phyloP scores from a whole-genome alignment of 2,113 vertebrate species.

The Orientallactaga bullata region DNA sequence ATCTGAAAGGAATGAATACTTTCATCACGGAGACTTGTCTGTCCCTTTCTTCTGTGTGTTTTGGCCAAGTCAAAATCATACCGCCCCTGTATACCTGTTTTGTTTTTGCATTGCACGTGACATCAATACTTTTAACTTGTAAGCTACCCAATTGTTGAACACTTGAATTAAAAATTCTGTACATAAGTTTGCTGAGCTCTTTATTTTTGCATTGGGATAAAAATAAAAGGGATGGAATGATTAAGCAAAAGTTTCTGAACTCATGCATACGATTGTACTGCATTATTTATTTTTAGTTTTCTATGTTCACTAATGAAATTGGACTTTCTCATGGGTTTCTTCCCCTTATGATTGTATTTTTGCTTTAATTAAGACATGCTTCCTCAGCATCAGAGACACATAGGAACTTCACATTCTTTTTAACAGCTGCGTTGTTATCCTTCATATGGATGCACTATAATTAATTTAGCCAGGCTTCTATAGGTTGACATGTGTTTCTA shows the following conservation, averaged over 20 bases:
- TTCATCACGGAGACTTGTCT: not conserved
- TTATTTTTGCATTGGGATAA: slow-evolving; percentile 7
- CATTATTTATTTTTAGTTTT: slow-evolving; percentile 37
- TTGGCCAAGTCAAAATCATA: not conserved
- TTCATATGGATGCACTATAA: not conserved
- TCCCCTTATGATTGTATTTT: slow-evolving; percentile 35
- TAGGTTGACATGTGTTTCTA: slow-evolving; percentile 27
- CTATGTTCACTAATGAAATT: not conserved
- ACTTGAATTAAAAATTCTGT: not conserved
- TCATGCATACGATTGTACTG: not conserved
- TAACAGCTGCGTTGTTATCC: slow-evolving; percentile 19
- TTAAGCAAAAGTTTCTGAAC: not conserved
- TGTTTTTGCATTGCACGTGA: not conserved
- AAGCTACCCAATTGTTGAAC: not conserved
- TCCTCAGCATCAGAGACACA: not conserved
- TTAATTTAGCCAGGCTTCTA: not conserved
- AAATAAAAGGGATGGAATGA: not conserved
- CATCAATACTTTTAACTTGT: not conserved
- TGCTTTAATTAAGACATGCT: slow-evolving; percentile 33
- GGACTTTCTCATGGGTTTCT: not conserved
- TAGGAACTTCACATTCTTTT: slow-evolving; percentile 10
- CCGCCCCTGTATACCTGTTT: not conserved
- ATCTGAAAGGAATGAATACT: slow-evolving; percentile 25
- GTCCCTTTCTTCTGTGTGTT: not conserved
- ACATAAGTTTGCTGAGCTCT: not conserved